Evolutionary conservation across 1,140 invertebrate genomes (phyloP).

Genomic region (Drosophila serrata): DNA sequence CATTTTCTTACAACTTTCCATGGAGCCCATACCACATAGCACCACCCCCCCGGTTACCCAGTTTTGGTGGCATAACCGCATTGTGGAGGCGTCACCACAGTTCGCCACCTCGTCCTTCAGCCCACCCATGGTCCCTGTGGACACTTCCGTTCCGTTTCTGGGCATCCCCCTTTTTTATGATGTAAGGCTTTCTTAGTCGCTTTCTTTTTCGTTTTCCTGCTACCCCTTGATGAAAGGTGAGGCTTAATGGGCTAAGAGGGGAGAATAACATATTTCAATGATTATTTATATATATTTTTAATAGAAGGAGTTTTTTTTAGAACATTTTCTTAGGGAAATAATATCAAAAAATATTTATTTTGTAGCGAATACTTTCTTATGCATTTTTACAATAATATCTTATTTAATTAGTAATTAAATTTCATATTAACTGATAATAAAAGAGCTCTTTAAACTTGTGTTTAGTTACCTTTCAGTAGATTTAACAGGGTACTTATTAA

Average conservation of each 20-base stretch:
- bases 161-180: constrained; percentile 29
- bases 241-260: background rate
- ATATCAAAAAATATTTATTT: background rate
- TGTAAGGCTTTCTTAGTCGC: constrained; percentile 33
- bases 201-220: constrained; percentile 18
- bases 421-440: background rate
- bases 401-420: background rate
- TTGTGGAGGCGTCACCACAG: constrained; percentile 35
- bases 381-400: background rate
- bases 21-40: background rate
- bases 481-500: background rate
- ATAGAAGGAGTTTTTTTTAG: background rate
- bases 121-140: constrained; percentile 26
- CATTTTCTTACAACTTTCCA: constrained; percentile 67
- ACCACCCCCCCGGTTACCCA: background rate
- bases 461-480: too few relatives aligned
- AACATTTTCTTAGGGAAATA: background rate
- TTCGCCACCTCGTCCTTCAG: background rate
- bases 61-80: constrained; percentile 51
- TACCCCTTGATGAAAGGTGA: background rate
- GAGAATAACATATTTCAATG: background rate
- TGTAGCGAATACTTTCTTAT: background rate
- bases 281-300: background rate
- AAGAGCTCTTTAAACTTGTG: background rate
- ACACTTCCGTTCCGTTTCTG: constrained; percentile 34